Conservation (phyloP, 2,888 invertebrate species). For the Acrobasis consociella region DNA sequence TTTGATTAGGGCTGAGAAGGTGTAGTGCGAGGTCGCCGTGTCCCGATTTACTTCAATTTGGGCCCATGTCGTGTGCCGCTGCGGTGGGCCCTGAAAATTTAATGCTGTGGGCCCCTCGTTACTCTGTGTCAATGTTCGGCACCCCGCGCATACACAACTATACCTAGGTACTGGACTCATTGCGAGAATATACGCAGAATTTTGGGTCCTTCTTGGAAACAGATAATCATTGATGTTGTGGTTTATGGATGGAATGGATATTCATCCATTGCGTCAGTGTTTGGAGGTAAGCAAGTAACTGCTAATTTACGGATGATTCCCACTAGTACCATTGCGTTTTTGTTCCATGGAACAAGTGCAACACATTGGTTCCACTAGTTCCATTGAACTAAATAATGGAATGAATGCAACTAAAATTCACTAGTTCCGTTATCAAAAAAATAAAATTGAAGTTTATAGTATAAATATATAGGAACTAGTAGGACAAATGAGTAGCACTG, state of each 20-base stretch:
- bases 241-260: background rate
- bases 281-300: too few relatives aligned
- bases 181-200: conserved; percentile 20
- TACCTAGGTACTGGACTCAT: conserved; percentile 5
- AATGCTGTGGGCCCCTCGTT: conserved; percentile 52
- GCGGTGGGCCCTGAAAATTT: conserved; percentile 56
- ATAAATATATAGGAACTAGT: too few relatives aligned
- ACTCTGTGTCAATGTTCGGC: conserved; percentile 53
- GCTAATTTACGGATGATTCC: too few relatives aligned
- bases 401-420: too few relatives aligned
- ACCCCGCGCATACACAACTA: conserved; percentile 34
- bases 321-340: too few relatives aligned
- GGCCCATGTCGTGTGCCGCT: conserved; percentile 47
- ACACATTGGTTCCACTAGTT: too few relatives aligned
- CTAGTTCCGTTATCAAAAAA: too few relatives aligned
- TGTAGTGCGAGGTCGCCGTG: conserved; percentile 32
- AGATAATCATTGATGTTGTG: background rate
- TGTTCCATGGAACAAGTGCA: too few relatives aligned
- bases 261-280: background rate
- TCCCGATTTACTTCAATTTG: conserved; percentile 57
- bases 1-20: conserved; percentile 25
- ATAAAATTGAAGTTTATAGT: too few relatives aligned
- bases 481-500: too few relatives aligned
- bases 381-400: too few relatives aligned
- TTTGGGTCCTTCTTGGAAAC: background rate